Evolutionary conservation across 1,140 invertebrate genomes (phyloP), one percentile per base, ranked within the genome.

Genomic region (Drosophila albomicans): DNA sequence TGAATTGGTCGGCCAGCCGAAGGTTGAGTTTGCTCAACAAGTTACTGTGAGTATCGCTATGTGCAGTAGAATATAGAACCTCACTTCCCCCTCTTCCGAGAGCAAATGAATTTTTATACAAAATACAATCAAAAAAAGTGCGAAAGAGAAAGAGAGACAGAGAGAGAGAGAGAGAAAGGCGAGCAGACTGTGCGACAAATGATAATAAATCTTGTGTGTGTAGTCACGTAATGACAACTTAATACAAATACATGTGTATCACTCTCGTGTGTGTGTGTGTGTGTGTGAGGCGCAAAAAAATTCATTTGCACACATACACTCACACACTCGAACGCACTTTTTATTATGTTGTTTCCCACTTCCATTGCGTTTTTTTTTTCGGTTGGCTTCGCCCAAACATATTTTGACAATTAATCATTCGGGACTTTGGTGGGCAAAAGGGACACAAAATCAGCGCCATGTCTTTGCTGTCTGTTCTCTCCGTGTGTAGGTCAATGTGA

Each of bases 11-110:
- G 88, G 91, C 88, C 91, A 92, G 80, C 91, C 91, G 91, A 92
- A 92, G 91, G 91, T 92, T 92, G 91, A 92, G 91, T 92, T 92
- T 92, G 82, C 91, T 92, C 91, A 92, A 92, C 91, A 92, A 92
- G 91, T 92, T 92, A 92, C 88, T 92, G 91, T 92, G 88, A 92
- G 91, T 92, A 92, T 79, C 35, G 11, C 6, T 61, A 59, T 41
- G 49, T 58, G 25, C 45, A 74, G 20, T 43, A 30, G 10, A n/a
- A 62, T 51, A 62, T 43, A 16, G 32, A 3, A 5, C 5, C 8
- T 7, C 15, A 5, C 13, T 15, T 48, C 5, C 1, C 45, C 13
- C 15, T 5, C 45, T 48, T 38, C 49, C 64, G 72, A 76, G 67
- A 68, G 58, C 75, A 76, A 78, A 81, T 75, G 64, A 88, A 69